These are phyloP conservation scores for Mimachlamys varia DNA, from an alignment of 2,888 invertebrate genomes.

Conservation along the genomic window DNA sequence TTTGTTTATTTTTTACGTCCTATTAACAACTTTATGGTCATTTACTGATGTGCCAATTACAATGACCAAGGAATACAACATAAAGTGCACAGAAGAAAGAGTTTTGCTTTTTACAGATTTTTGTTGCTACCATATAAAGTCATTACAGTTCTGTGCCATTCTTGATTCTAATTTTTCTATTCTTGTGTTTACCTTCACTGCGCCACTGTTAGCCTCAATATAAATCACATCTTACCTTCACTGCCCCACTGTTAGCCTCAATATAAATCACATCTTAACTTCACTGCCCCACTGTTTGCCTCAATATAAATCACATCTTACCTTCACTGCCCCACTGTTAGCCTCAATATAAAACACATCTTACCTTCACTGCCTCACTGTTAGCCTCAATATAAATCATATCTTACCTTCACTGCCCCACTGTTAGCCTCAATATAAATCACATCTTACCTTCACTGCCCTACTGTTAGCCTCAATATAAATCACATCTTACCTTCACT, in stretches of 20 bases:
- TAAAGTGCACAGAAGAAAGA: too few relatives aligned
- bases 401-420: conserved; percentile 97
- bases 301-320: conserved; percentile 99
- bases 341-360: conserved; percentile 99
- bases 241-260: conserved; percentile 98
- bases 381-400: conserved; percentile 99
- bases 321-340: conserved; percentile 98
- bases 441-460: conserved; percentile 97
- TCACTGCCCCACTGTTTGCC: conserved; percentile 98
- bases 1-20: too few relatives aligned
- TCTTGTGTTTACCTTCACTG: conserved; percentile 88
- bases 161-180: too few relatives aligned
- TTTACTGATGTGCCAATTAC: too few relatives aligned
- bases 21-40: too few relatives aligned
- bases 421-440: conserved; percentile 99
- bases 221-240: conserved; percentile 99
- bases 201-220: conserved; percentile 99
- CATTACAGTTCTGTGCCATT: too few relatives aligned
- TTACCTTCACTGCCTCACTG: conserved; percentile 96
- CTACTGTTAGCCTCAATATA: conserved; percentile 99
- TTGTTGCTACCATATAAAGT: too few relatives aligned
- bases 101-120: too few relatives aligned
- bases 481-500: conserved; percentile 98
- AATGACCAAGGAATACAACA: too few relatives aligned
- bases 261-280: conserved; percentile 99